Conservation (phyloP, 2,888 invertebrate genomes). For the Athalia cordata region DNA sequence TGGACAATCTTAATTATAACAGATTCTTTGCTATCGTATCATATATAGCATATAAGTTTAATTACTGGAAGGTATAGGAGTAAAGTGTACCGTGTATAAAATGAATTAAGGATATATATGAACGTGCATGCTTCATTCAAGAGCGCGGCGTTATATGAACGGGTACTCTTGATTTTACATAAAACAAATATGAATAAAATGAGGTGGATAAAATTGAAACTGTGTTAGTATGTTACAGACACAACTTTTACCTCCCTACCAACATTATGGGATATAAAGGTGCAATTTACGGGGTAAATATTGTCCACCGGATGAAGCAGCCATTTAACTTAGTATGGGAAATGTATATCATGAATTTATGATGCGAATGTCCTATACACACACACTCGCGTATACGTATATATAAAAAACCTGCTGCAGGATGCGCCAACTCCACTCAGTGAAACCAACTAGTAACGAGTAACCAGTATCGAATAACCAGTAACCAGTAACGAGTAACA, state of each 20-base stretch:
- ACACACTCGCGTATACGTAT: not conserved
- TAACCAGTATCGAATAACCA: constrained; percentile 29
- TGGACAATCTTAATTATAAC: constrained; percentile 38
- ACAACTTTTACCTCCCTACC: constrained; percentile 30
- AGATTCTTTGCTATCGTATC: constrained; percentile 1
- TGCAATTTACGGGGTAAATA: constrained; percentile 16
- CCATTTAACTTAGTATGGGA: constrained; percentile 51
- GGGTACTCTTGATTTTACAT: not conserved
- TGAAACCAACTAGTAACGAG: constrained; percentile 31
- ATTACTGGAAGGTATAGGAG: constrained; percentile 15
- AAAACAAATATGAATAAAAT: not conserved
- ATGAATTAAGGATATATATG: not conserved
- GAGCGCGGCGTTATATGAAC: not conserved
- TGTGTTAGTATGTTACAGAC: constrained; percentile 60
- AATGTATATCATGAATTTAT: constrained; percentile 54
- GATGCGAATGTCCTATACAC: constrained; percentile 41
- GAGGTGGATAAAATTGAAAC: constrained; percentile 47
- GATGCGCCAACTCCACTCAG: constrained; percentile 5
- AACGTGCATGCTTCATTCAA: not conserved
- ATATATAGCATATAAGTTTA: constrained; percentile 11
- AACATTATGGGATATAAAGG: constrained; percentile 17
- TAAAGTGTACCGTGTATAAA: constrained; percentile 10
- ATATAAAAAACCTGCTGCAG: not conserved
- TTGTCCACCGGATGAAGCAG: constrained; percentile 52
- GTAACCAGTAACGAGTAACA: constrained; percentile 29